Evolutionary conservation across 30 jellyfish, hydroid and myxozoan species (phyloP).

Genomic region (Aurelia aurita): DNA sequence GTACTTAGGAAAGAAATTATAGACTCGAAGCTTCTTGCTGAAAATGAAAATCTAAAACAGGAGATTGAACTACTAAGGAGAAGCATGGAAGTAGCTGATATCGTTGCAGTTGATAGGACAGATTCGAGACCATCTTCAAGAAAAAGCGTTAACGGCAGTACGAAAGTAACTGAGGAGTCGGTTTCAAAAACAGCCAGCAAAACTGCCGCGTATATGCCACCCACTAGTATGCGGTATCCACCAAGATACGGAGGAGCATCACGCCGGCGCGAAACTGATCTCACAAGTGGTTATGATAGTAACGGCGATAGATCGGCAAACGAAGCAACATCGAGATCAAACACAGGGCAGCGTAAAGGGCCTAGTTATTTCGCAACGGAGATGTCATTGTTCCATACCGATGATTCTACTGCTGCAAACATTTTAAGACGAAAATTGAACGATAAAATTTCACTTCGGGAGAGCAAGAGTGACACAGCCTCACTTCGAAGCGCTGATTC

Average conservation of each 20-base stretch:
- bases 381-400: slow-evolving; percentile 66
- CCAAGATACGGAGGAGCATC: slow-evolving; percentile 39
- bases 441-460: slow-evolving; percentile 22
- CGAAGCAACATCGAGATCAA: neutral
- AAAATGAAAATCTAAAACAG: slow-evolving; percentile 39
- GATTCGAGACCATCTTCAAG: neutral
- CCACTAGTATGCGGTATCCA: slow-evolving; percentile 78
- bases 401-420: slow-evolving; percentile 38
- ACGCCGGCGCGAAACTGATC: neutral
- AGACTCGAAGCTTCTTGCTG: slow-evolving; percentile 48
- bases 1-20: slow-evolving; percentile 21
- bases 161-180: neutral
- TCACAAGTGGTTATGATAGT: slow-evolving; percentile 14
- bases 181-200: slow-evolving; percentile 17
- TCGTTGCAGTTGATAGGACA: neutral
- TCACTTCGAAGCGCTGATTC: slow-evolving; percentile 52
- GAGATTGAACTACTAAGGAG: slow-evolving; percentile 38
- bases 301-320: slow-evolving; percentile 7
- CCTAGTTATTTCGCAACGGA: slow-evolving; percentile 72
- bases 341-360: slow-evolving; percentile 17
- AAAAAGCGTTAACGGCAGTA: neutral
- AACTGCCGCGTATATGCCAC: slow-evolving; percentile 57
- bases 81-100: neutral
- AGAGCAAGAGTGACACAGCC: slow-evolving; percentile 50
- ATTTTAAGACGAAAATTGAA: slow-evolving; percentile 49